Conservation (phyloP, 2,113 vertebrate genomes). For the Thinocorus orbignyianus region DNA sequence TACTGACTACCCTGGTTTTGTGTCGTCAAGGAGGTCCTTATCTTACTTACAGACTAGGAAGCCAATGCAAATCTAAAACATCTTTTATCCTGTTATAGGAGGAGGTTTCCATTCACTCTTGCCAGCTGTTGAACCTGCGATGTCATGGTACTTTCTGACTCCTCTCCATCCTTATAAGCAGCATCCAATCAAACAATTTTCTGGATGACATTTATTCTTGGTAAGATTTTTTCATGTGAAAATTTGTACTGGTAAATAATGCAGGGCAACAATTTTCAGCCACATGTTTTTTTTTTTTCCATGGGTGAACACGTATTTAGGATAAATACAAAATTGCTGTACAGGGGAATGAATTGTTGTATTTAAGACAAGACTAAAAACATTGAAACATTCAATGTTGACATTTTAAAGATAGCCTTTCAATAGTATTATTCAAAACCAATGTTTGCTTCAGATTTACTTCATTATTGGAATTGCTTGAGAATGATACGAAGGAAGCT, state of each 20-base stretch:
- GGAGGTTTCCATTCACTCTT: not conserved
- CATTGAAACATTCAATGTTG: not conserved
- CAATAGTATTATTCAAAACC: not conserved
- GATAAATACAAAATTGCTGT: conserved; percentile 22
- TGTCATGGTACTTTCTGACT: not conserved
- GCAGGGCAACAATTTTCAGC: conserved; percentile 16
- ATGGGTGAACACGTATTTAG: not conserved
- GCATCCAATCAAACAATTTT: not conserved
- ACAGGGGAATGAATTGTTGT: not conserved
- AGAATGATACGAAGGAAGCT: not conserved
- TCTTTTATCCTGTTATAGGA: not conserved
- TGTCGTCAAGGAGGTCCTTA: not conserved
- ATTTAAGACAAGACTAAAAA: not conserved
- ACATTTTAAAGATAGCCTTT: conserved; percentile 13
- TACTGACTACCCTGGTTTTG: not conserved
- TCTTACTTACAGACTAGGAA: not conserved
- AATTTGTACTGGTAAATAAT: conserved; percentile 27
- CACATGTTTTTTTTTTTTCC: not conserved
- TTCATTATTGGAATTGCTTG: conserved; percentile 1
- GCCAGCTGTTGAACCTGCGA: not conserved
- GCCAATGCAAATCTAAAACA: not conserved
- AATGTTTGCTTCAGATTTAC: conserved; percentile 2
- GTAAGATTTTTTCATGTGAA: not conserved
- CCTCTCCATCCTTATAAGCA: not conserved
- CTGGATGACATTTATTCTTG: conserved; percentile 5